Conservation (phyloP, 1,140 invertebrate genomes). For the Bradynema listronoti region DNA sequence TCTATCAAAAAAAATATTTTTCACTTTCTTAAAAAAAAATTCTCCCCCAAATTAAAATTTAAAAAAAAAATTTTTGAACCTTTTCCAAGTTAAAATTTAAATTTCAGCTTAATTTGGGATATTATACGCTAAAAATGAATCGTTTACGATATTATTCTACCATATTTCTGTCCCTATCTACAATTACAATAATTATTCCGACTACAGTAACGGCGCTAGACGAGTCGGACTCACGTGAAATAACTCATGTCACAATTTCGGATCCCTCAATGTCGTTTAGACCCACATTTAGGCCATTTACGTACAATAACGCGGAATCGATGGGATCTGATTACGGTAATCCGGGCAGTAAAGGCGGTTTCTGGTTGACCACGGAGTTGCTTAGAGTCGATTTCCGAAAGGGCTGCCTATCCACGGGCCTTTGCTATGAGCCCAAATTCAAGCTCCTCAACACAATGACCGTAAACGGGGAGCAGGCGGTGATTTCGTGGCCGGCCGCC, state of each 20-base stretch:
- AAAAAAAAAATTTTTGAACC: not conserved
- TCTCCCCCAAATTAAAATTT: not conserved
- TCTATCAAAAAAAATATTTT: too few species aligned
- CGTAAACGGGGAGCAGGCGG: slow-evolving; percentile 17
- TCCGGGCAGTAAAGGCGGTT: not conserved
- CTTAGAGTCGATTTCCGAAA: slow-evolving; percentile 28
- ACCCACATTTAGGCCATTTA: not conserved
- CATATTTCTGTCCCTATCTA: not conserved
- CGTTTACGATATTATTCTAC: not conserved
- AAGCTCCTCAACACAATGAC: slow-evolving; percentile 28
- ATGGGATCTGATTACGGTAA: not conserved
- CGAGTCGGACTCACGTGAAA: not conserved
- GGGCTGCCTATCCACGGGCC: slow-evolving; percentile 27
- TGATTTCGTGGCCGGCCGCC: slow-evolving; percentile 27
- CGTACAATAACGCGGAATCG: not conserved
- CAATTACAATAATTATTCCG: too few species aligned
- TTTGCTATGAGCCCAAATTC: slow-evolving; percentile 28
- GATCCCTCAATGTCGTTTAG: not conserved
- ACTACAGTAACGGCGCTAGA: too few species aligned
- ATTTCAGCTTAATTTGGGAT: not conserved
- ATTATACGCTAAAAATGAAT: slow-evolving; percentile 1
- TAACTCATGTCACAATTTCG: not conserved
- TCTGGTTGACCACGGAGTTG: slow-evolving; percentile 27
- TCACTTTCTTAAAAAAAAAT: too few species aligned
- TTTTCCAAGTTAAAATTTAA: too few species aligned